Evolutionary conservation across 2,888 invertebrate species (phyloP).

Genomic region (Amphimallon solstitiale): DNA sequence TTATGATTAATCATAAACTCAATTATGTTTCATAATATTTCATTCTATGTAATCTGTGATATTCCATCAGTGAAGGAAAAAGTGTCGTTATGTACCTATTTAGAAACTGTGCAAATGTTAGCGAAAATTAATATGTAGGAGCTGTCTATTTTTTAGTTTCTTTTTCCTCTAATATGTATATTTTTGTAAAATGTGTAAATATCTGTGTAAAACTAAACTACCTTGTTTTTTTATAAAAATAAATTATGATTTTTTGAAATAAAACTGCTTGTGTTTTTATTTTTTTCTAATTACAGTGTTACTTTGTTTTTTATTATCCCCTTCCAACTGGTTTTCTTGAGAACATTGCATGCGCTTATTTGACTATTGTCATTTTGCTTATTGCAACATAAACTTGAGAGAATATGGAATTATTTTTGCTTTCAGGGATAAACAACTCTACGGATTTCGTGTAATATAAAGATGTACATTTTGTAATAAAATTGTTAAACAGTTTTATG

Average conservation of each 20-base stretch:
- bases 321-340: background rate
- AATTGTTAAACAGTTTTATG: slow-evolving; percentile 18
- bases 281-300: slow-evolving; percentile 4
- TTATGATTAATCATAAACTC: background rate
- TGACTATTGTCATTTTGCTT: background rate
- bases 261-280: slow-evolving; percentile 35
- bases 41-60: slow-evolving; percentile 26
- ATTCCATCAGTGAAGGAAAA: slow-evolving; percentile 15
- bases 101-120: slow-evolving; percentile 1
- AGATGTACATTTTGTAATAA: slow-evolving; percentile 35
- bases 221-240: slow-evolving; percentile 32
- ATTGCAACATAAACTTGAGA: background rate
- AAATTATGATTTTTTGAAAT: slow-evolving; percentile 35
- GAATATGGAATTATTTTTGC: slow-evolving; percentile 23
- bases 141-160: slow-evolving; percentile 18
- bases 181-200: slow-evolving; percentile 36
- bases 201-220: slow-evolving; percentile 31
- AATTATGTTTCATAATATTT: slow-evolving; percentile 7
- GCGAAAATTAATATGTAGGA: slow-evolving; percentile 2
- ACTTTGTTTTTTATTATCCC: background rate
- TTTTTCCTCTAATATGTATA: slow-evolving; percentile 25
- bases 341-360: slow-evolving; percentile 22
- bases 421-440: slow-evolving; percentile 34
- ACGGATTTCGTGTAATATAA: slow-evolving; percentile 22
- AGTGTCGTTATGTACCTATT: background rate